Conservation (phyloP, 2,888 invertebrate genomes). For the Neoaliturus tenellus region DNA sequence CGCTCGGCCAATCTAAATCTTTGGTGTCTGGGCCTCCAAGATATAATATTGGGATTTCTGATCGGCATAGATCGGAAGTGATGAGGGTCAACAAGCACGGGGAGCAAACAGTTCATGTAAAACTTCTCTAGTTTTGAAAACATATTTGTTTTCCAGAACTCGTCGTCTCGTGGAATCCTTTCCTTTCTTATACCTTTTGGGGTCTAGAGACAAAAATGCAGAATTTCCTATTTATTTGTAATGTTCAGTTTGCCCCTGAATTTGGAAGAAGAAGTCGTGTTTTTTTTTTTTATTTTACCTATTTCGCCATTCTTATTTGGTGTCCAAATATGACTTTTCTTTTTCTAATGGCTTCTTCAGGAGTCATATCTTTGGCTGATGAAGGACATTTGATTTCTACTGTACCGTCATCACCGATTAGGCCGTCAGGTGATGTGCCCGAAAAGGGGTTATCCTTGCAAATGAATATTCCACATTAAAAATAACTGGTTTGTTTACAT, state of each 20-base stretch:
- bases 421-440: constrained; percentile 17
- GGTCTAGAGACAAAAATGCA: constrained; percentile 42
- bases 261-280: constrained; percentile 43
- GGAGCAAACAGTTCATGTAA: constrained; percentile 46
- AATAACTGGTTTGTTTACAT: too few relatives aligned
- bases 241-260: constrained; percentile 50
- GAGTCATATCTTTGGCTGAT: constrained; percentile 39
- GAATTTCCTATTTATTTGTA: constrained; percentile 28
- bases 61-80: constrained; percentile 51
- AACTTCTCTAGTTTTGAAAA: constrained; percentile 7
- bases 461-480: constrained; percentile 40
- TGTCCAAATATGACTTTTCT: constrained; percentile 28
- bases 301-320: constrained; percentile 17
- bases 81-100: constrained; percentile 45
- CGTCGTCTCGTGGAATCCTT: constrained; percentile 14
- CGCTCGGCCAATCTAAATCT: too few relatives aligned
- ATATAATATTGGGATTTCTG: constrained; percentile 44
- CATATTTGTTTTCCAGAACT: constrained; percentile 44
- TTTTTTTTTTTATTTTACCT: neutral
- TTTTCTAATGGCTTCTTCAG: constrained; percentile 28
- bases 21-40: too few relatives aligned
- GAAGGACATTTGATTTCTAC: constrained; percentile 44
- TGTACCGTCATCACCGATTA: constrained; percentile 23
- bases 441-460: neutral
- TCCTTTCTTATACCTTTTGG: constrained; percentile 30